These are phyloP conservation scores for Lasioglossum pauxillum DNA, from an alignment of 2,888 invertebrate genomes.

Conservation along the genomic window DNA sequence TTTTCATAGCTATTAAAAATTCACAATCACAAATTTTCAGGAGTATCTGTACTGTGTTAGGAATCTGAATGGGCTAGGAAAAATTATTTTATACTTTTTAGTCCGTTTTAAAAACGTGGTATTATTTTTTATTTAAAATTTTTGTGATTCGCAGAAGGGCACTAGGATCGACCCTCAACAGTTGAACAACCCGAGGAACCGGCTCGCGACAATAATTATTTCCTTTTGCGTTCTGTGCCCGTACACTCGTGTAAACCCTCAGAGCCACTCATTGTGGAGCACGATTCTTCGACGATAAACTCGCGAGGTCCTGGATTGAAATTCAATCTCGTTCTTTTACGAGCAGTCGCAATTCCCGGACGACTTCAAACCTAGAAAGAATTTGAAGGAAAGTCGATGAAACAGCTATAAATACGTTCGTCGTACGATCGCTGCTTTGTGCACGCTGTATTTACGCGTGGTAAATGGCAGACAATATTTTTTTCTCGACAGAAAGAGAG, in stretches of 20 bases:
- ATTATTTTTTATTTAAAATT: not conserved
- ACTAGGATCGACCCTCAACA: not conserved
- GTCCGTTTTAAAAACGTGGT: too few species aligned
- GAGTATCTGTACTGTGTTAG: too few species aligned
- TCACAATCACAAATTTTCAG: too few species aligned
- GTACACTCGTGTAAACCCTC: not conserved
- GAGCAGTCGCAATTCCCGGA: constrained; percentile 2
- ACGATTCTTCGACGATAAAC: not conserved
- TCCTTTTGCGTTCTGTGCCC: not conserved
- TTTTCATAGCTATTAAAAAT: too few species aligned
- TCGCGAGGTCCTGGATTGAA: constrained; percentile 15
- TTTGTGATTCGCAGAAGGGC: not conserved
- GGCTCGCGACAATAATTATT: not conserved
- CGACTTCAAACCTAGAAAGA: not conserved
- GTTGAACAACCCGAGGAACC: not conserved
- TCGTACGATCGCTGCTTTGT: not conserved
- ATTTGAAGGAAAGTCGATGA: not conserved
- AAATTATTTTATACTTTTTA: too few species aligned
- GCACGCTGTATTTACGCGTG: not conserved
- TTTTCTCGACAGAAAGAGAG: not conserved
- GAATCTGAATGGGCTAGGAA: too few species aligned
- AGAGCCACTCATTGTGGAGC: not conserved
- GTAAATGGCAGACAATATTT: not conserved
- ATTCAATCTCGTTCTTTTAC: constrained; percentile 26
- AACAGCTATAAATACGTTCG: not conserved